Evolutionary conservation across 2,113 vertebrate genomes (phyloP).

Genomic region (Castor canadensis): DNA sequence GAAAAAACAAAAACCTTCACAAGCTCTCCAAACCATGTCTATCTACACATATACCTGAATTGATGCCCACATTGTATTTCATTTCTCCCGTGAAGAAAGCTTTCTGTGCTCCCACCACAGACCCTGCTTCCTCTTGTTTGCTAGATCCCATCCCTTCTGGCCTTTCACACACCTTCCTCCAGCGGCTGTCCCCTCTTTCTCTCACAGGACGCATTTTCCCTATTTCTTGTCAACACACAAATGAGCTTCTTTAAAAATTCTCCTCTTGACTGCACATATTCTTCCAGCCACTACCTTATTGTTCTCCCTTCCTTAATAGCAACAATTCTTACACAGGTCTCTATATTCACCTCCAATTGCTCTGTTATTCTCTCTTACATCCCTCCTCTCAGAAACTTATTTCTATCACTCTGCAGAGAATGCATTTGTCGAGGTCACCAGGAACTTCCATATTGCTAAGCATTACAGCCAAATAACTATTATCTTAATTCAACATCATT

Average conservation of each 20-base stretch:
- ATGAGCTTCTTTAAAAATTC: background rate
- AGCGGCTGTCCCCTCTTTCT: background rate
- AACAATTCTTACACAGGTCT: background rate
- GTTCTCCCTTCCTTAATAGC: background rate
- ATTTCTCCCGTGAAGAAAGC: background rate
- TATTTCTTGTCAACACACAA: background rate
- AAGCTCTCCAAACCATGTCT: background rate
- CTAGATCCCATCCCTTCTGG: background rate
- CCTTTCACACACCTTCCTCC: background rate
- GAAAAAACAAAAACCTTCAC: background rate
- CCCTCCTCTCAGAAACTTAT: background rate
- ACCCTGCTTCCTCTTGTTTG: background rate
- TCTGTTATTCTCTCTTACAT: background rate
- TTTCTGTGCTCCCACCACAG: background rate
- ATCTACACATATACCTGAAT: background rate
- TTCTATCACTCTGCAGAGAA: background rate
- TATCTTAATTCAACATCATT: background rate
- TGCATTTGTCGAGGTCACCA: background rate
- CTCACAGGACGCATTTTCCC: background rate
- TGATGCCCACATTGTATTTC: background rate
- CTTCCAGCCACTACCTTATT: background rate
- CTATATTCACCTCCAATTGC: background rate
- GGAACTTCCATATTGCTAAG: background rate
- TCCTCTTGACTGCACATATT: background rate
- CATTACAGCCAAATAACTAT: background rate